Evolutionary conservation across 2,888 invertebrate species (phyloP).

Genomic region (Allacma fusca): DNA sequence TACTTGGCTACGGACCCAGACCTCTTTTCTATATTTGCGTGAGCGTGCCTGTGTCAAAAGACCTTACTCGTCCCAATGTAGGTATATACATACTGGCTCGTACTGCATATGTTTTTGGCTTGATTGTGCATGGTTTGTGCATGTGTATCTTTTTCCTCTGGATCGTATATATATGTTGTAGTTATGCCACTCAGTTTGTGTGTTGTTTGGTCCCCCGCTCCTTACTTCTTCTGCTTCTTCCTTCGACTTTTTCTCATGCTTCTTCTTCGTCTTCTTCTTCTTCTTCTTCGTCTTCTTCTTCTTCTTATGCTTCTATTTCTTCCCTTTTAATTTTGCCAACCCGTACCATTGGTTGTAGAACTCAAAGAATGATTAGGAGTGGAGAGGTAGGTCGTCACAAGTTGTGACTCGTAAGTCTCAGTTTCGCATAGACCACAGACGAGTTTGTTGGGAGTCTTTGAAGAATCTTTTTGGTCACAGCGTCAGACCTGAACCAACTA

Average conservation of each 20-base stretch:
- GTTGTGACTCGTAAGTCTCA: not conserved
- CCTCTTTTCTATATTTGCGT: constrained; percentile 1
- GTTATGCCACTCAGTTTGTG: no score
- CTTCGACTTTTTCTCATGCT: not conserved
- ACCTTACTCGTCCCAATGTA: not conserved
- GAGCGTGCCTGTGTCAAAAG: not conserved
- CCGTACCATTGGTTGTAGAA: not conserved
- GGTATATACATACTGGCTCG: not conserved
- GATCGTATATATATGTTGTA: no score
- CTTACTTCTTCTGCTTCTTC: no score
- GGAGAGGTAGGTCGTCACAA: not conserved
- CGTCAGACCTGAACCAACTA: no score
- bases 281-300: not conserved
- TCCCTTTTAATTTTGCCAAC: not conserved
- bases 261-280: not conserved
- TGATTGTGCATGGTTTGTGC: no score
- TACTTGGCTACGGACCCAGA: constrained; percentile 17
- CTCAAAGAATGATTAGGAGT: not conserved
- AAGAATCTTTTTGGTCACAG: constrained; percentile 12
- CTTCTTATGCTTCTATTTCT: not conserved
- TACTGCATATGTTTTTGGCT: not conserved
- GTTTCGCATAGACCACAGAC: not conserved
- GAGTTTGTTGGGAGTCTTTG: not conserved
- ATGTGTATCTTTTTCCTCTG: no score
- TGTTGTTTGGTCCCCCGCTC: no score